Percentiles rank a stretch among this genome's conserved stretches.
Conservation (phyloP, 92 coral and sea anemone genomes). For the Umimayanthus chanpuru region DNA sequence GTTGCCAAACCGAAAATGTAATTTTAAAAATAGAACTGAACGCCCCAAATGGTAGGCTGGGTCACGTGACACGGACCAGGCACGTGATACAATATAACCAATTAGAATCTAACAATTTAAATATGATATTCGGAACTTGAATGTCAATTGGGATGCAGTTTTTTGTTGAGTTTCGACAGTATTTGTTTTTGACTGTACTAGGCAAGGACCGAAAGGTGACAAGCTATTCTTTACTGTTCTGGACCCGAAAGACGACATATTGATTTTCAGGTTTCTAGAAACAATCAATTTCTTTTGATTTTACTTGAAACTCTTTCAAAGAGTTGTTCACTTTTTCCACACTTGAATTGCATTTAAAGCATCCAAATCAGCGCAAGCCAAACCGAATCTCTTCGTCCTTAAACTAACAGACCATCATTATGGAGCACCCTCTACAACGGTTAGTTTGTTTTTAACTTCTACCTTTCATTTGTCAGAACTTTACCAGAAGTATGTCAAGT, state of each 20-base stretch:
- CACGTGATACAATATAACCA: not conserved
- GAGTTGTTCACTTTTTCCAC: not conserved
- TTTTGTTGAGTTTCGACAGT: no score
- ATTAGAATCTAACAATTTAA: no score
- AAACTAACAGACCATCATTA: not conserved
- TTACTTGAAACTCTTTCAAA: not conserved
- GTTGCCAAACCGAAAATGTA: no score
- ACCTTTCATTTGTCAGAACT: not conserved
- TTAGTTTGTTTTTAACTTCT: not conserved
- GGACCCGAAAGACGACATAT: not conserved
- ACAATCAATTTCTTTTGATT: not conserved
- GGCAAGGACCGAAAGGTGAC: no score
- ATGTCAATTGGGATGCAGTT: not conserved
- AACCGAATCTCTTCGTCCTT: not conserved
- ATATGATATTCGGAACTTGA: not conserved
- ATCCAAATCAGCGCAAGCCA: not conserved
- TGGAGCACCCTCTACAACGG: not conserved
- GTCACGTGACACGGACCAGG: not conserved
- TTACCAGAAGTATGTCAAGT: not conserved
- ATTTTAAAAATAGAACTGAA: no score
- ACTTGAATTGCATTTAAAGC: not conserved
- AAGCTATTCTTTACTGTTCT: not conserved
- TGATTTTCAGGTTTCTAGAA: not conserved
- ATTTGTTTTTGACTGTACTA: no score
- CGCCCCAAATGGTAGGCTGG: not conserved